Base-by-base conservation (phyloP, 2,113 vertebrate genomes). In the Rhea pennata region DNA sequence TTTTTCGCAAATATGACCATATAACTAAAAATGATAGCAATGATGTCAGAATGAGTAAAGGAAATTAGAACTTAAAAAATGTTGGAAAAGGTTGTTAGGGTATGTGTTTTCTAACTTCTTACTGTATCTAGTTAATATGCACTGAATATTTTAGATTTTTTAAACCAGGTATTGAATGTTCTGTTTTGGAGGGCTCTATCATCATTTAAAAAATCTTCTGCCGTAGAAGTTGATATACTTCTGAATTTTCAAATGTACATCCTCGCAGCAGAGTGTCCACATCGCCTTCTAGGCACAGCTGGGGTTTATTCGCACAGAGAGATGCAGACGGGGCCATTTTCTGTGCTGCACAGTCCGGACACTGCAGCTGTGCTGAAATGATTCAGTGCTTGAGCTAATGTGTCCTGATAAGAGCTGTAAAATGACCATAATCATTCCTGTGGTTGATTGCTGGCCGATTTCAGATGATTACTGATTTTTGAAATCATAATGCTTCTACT, bases 231-330 rank as follows among this genome's bases (percentile, higher is more conserved):
- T 12, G 66, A 9, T 48, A 33, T 33, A 6, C 14, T 80, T 87
- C 16, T 70, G n/a, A 40, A 12, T 20, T 65, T 56, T 12, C n/a
- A 46, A 10, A 12, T 15, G 29, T 7, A 14, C 15, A 64, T 36
- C 15, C 19, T 48, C 17, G 2, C 6, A 40, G 17, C 14, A 53
- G 29, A 27, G 46, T 19, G n/a, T 44, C 42, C 40, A 59, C 48
- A 20, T 5, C 15, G n/a, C 19, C 9, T 20, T 23, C 7, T 33
- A 4, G 15, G 33, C 13, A 29, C 27, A 14, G 36, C 9, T 0
- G 4, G 16, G 22, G 9, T 26, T 0, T 2, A 2, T 1, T 44
- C 61, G n/a, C 33, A 16, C 5, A 15, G 27, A 22, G 8, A 39
- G 54, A 39, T 81, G 59, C 13, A 42, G 12, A 0, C 10, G 36